Evolutionary conservation across 2,797 vertebrate species (phyloP), one percentile per base, ranked within the genome.

Genomic region (Manis pentadactyla): DNA sequence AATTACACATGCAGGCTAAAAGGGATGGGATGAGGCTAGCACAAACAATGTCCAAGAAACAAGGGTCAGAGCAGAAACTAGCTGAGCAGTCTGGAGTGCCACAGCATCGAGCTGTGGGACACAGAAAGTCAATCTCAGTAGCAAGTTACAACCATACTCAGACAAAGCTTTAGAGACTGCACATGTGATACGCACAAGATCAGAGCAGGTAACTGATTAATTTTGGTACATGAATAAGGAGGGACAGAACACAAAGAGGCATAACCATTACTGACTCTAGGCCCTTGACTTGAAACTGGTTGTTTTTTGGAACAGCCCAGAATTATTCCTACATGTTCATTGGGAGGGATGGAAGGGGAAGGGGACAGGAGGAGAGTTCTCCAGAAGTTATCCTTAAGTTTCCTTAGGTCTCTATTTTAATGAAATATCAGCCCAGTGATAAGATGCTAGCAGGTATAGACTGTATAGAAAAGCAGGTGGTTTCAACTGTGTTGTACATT

Each of bases 381-480:
- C 59, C 68, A 77, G 14, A 85, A 27, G 39, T 68, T 81, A 69
- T 75, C 92, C 78, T 93, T 84, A 92, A 88, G 19, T 8, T 92
- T 29, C 31, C 57, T 55, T 31, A 51, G 10, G 12, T 73, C 46
- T 86, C 21, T 57, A 73, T 42, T 90, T 90, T 78, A 93, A 94
- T 63, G 53, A 87, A 83, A 13, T 49, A 93, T 55, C 42, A 71
- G 49, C 87, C 53, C 23, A 63, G 10, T 31, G 61, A 59, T 78
- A 64, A 73, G 34, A 68, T 25, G 29, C 46, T 63, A 77, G 27
- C 37, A 42, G 23, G 51, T 49, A 79, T 21, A 85, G n/a, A 55
- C 14, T 4, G 13, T 49, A 85, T 14, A 92, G n/a, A 94, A 94
- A 95, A 95, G 37, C 69, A 82, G 13, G 37, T 71, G 29, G 55